phyloP scores from a whole-genome alignment of 2,113 vertebrate genomes.

The Emydocephalus ijimae region DNA sequence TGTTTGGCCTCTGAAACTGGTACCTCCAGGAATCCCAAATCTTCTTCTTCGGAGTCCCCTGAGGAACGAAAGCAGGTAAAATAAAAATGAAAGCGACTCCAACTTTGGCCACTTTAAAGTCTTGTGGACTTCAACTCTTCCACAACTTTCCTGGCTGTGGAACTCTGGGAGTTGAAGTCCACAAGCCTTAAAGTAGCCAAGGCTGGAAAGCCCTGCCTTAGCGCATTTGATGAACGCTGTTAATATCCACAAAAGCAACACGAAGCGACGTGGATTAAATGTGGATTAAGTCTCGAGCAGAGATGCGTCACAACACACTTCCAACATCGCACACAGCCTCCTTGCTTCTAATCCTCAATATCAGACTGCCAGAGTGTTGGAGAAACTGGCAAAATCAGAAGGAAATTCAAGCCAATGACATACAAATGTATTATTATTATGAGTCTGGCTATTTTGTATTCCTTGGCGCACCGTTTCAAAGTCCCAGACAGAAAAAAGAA shows the following conservation, averaged over 20 bases:
- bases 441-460: neutral
- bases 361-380: neutral
- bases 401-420: neutral
- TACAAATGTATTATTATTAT: neutral
- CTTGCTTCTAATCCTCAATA: neutral
- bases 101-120: too few relatives aligned
- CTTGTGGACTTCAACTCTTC: too few relatives aligned
- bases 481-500: neutral
- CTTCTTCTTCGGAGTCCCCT: constrained; percentile 89
- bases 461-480: neutral
- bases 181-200: too few relatives aligned
- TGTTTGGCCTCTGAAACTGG: constrained; percentile 81
- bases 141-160: too few relatives aligned
- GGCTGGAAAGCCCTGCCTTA: too few relatives aligned
- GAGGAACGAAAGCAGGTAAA: constrained; percentile 6
- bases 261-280: neutral
- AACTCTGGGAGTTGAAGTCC: too few relatives aligned
- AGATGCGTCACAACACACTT: neutral
- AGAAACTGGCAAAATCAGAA: neutral
- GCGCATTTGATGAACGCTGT: neutral
- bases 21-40: constrained; percentile 89
- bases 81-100: neutral
- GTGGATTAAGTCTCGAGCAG: neutral
- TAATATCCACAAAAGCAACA: neutral
- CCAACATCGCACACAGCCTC: neutral